Percentiles rank a stretch among this genome's conserved stretches.
phyloP scores from a whole-genome alignment of 2,888 invertebrate genomes.

The Melinopterus prodromus region DNA sequence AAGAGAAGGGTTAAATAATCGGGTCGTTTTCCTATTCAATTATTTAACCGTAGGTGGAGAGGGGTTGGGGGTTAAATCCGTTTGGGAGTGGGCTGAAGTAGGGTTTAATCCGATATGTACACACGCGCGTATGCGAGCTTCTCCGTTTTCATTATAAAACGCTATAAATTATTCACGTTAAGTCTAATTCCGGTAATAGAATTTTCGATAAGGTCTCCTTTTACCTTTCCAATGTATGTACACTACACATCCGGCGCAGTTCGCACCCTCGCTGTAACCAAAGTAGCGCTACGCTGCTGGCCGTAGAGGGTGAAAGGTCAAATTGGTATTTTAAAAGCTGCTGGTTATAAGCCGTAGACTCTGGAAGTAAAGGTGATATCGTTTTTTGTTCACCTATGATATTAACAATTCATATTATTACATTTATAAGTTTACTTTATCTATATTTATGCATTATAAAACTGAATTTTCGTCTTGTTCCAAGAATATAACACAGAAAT shows the following conservation, averaged over 20 bases:
- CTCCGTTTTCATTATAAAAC: slow-evolving; percentile 32
- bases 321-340: not conserved
- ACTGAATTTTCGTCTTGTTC: no score
- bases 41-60: not conserved
- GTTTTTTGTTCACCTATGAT: no score
- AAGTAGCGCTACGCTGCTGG: not conserved
- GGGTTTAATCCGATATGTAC: not conserved
- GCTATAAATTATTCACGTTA: slow-evolving; percentile 49
- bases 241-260: not conserved
- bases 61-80: not conserved
- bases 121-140: not conserved
- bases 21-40: not conserved
- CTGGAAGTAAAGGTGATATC: no score
- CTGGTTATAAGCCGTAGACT: no score
- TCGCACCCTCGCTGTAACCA: not conserved
- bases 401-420: no score
- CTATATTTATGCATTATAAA: no score
- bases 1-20: not conserved
- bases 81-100: not conserved
- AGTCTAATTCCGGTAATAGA: slow-evolving; percentile 54
- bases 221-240: not conserved
- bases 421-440: no score
- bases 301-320: not conserved
- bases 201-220: slow-evolving; percentile 51
- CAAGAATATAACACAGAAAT: no score